phyloP scores from a whole-genome alignment of 2,888 invertebrate genomes.

The Thymelicus sylvestris region DNA sequence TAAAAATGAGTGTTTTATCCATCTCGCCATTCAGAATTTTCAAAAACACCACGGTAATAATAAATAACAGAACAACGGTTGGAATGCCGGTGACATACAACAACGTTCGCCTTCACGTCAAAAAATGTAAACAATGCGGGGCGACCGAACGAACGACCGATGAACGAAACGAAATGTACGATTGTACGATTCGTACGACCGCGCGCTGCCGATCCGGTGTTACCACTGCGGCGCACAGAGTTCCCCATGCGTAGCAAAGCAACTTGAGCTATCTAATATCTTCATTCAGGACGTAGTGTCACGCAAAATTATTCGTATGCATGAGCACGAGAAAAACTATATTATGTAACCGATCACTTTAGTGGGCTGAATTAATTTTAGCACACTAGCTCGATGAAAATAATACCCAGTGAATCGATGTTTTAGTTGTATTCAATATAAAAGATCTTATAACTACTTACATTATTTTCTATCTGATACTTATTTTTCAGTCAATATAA shows the following conservation, averaged over 20 bases:
- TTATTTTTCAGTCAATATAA: too few species aligned
- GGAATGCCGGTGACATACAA: conserved; percentile 50
- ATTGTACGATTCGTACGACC: conserved; percentile 59
- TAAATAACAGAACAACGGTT: conserved; percentile 50
- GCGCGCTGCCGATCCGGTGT: conserved; percentile 72
- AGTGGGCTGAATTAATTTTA: conserved; percentile 32
- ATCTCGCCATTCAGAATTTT: conserved; percentile 77
- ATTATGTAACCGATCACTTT: conserved; percentile 47
- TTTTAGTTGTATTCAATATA: neutral
- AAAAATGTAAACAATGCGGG: conserved; percentile 79
- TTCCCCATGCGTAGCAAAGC: conserved; percentile 53
- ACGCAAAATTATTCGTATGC: conserved; percentile 43
- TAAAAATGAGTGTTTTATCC: conserved; percentile 81
- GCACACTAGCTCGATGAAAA: neutral
- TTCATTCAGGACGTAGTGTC: conserved; percentile 42
- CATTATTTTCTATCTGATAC: too few species aligned
- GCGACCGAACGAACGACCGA: conserved; percentile 52
- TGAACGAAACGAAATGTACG: conserved; percentile 53
- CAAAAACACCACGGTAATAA: conserved; percentile 53
- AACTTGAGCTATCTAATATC: conserved; percentile 43
- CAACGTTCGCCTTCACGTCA: conserved; percentile 55
- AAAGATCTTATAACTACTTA: too few species aligned
- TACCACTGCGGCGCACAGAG: conserved; percentile 71
- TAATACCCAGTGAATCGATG: neutral
- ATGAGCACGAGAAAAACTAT: conserved; percentile 52